Conservation (phyloP, 2,797 vertebrate species). For the Typhlichthys subterraneus region DNA sequence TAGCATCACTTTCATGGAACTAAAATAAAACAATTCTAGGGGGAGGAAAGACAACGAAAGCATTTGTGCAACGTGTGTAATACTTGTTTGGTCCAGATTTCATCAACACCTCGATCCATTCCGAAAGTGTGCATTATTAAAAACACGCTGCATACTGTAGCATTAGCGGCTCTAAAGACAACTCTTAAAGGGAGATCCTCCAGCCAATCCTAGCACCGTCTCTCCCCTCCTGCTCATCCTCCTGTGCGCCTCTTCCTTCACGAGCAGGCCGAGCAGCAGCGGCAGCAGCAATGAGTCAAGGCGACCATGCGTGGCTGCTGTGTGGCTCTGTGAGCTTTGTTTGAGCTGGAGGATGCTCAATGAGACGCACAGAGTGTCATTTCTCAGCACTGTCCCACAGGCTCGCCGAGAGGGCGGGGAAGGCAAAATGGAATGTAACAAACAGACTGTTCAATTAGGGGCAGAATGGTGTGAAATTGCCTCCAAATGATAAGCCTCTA, state of each 20-base stretch:
- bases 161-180: not conserved
- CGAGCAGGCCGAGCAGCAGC: not conserved
- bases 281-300: constrained; percentile 62
- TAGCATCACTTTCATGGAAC: constrained; percentile 15
- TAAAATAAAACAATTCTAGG: not conserved
- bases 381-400: constrained; percentile 79
- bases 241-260: constrained; percentile 11
- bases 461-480: constrained; percentile 84
- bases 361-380: constrained; percentile 82
- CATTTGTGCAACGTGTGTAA: constrained; percentile 7
- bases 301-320: constrained; percentile 56
- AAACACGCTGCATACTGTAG: not conserved
- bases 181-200: not conserved
- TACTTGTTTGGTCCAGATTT: constrained; percentile 8
- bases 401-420: constrained; percentile 61
- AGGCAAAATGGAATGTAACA: constrained; percentile 80
- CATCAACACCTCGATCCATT: constrained; percentile 18
- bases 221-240: constrained; percentile 7
- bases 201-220: constrained; percentile 5
- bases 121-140: constrained; percentile 1
- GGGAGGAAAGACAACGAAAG: not conserved
- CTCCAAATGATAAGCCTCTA: constrained; percentile 83
- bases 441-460: constrained; percentile 86
- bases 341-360: constrained; percentile 79
- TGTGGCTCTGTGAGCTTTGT: constrained; percentile 71